These are phyloP conservation scores for Oligia latruncula DNA, from an alignment of 2,888 invertebrate genomes.

Conservation along the genomic window DNA sequence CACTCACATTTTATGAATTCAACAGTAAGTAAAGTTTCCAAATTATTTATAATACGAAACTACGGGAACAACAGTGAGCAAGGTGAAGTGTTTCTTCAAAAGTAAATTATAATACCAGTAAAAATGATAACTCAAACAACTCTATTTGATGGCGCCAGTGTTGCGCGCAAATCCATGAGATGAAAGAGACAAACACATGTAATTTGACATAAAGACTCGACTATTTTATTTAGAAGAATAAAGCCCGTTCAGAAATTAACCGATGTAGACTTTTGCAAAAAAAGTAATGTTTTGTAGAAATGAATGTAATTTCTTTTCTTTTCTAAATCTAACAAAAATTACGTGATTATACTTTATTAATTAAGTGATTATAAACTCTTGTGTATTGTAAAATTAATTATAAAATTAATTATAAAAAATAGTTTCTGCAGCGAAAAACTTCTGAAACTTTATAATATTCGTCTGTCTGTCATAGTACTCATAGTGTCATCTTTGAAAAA, in stretches of 20 bases:
- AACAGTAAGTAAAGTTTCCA: conserved; percentile 12
- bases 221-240: conserved; percentile 5
- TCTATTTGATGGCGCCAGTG: conserved; percentile 1
- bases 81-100: conserved; percentile 19
- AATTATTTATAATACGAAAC: conserved; percentile 27
- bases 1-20: conserved; percentile 41
- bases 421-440: too few relatives aligned
- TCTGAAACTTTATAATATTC: background rate
- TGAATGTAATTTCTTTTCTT: background rate
- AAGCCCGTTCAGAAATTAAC: conserved; percentile 38
- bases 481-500: conserved; percentile 20
- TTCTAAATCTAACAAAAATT: background rate
- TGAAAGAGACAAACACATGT: background rate
- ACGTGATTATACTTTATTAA: too few relatives aligned
- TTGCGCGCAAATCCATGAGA: background rate
- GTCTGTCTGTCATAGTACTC: too few relatives aligned
- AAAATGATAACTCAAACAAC: background rate
- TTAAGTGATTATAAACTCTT: background rate
- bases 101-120: background rate
- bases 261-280: fast-evolving
- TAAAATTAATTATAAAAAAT: background rate
- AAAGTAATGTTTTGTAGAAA: background rate
- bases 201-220: background rate
- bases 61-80: conserved; percentile 14
- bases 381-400: background rate